phyloP scores from a whole-genome alignment of 1,140 invertebrate genomes.

The Eciton burchellii region DNA sequence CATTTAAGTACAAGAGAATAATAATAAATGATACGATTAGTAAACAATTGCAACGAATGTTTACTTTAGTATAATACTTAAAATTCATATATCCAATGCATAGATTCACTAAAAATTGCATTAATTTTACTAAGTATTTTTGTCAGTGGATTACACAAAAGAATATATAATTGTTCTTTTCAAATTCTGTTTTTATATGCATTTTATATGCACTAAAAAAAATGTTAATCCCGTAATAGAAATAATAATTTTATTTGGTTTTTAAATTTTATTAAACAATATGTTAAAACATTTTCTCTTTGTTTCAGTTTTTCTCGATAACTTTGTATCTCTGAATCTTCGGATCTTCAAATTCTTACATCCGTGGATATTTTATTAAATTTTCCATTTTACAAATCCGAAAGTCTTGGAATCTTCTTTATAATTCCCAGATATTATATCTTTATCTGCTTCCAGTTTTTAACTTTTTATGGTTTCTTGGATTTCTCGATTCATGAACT shows the following conservation, averaged over 20 bases:
- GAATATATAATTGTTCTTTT: neutral
- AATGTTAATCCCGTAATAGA: no score
- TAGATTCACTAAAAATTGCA: neutral
- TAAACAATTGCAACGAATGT: conserved; percentile 30
- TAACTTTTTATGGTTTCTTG: neutral
- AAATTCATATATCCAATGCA: neutral
- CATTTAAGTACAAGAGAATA: conserved; percentile 2
- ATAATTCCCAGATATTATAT: neutral
- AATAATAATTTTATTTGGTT: no score
- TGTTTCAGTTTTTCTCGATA: neutral
- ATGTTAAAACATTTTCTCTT: neutral
- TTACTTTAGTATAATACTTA: conserved; percentile 21
- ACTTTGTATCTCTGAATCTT: neutral
- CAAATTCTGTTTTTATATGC: neutral
- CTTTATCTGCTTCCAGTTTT: neutral
- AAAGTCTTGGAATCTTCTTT: neutral
- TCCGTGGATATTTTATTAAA: neutral
- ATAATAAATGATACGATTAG: neutral
- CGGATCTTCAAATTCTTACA: neutral
- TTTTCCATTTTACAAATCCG: neutral
- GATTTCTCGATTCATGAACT: neutral
- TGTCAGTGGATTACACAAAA: neutral
- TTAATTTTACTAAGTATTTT: conserved; percentile 2
- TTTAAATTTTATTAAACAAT: neutral
- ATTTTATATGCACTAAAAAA: no score